phyloP scores from a whole-genome alignment of 2,888 invertebrate species.

The Ectemnius lituratus region DNA sequence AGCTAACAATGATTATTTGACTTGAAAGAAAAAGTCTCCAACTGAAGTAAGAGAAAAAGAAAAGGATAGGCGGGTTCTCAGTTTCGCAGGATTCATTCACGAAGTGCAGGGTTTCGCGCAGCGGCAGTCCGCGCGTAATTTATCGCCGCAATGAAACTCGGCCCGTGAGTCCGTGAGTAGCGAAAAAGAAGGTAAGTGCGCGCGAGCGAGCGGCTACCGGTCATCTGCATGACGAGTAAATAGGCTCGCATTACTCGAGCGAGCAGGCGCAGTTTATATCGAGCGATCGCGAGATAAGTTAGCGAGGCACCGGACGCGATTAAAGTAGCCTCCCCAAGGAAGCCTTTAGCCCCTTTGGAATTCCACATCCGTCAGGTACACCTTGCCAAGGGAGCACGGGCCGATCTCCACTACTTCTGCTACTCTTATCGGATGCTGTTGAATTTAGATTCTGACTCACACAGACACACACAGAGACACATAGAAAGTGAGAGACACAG shows the following conservation, averaged over 20 bases:
- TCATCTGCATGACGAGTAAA: constrained; percentile 72
- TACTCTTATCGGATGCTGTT: too few species aligned
- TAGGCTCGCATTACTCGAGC: constrained; percentile 69
- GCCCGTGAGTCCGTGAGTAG: constrained; percentile 34
- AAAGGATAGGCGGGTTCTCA: too few species aligned
- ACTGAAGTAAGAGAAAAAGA: too few species aligned
- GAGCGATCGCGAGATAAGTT: constrained; percentile 63
- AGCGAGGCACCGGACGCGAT: constrained; percentile 35
- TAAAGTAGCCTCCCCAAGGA: constrained; percentile 17
- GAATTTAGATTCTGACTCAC: too few species aligned
- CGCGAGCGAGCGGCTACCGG: constrained; percentile 64
- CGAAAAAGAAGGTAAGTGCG: constrained; percentile 28
- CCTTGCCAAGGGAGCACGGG: too few species aligned
- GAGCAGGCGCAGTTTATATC: constrained; percentile 67
- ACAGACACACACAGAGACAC: too few species aligned
- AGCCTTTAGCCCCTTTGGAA: neutral
- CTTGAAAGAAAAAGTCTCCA: too few species aligned
- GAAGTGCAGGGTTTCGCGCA: constrained; percentile 1
- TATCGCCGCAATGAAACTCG: constrained; percentile 62
- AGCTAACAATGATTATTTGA: too few species aligned
- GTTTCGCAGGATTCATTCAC: neutral
- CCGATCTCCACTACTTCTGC: too few species aligned
- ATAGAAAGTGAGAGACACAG: too few species aligned
- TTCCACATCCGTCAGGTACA: constrained; percentile 15
- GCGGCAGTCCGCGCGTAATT: constrained; percentile 44